These are phyloP conservation scores for Camponotus vicinus DNA, from an alignment of 1,140 invertebrate genomes.

Conservation along the genomic window DNA sequence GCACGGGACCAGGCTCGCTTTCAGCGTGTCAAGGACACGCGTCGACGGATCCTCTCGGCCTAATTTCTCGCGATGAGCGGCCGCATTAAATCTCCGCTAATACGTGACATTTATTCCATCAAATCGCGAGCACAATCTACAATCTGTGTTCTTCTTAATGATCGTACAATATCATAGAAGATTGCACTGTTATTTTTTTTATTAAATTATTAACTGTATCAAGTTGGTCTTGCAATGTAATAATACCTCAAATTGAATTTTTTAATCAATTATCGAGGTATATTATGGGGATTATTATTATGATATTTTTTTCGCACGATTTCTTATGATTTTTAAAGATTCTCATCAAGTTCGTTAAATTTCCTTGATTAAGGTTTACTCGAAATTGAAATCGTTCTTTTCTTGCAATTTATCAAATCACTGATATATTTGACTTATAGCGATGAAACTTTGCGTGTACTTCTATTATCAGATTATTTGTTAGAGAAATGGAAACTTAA, in stretches of 20 bases:
- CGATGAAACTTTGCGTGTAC: neutral
- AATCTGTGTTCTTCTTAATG: too few relatives aligned
- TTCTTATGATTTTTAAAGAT: neutral
- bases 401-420: neutral
- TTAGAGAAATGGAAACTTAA: neutral
- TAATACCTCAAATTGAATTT: too few relatives aligned
- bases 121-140: neutral
- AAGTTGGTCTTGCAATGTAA: too few relatives aligned
- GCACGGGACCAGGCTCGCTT: conserved; percentile 75
- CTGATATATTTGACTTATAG: neutral
- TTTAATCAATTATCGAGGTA: too few relatives aligned
- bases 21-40: conserved; percentile 83
- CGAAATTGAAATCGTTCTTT: neutral
- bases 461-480: neutral
- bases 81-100: conserved; percentile 57
- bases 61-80: conserved; percentile 73
- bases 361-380: neutral
- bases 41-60: conserved; percentile 78
- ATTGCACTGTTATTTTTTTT: neutral
- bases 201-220: neutral
- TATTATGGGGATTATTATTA: neutral
- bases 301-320: neutral
- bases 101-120: conserved; percentile 19
- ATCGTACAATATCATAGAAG: neutral
- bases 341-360: neutral